phyloP scores from a whole-genome alignment of 2,888 invertebrate genomes.

The Salpingus planirostris region DNA sequence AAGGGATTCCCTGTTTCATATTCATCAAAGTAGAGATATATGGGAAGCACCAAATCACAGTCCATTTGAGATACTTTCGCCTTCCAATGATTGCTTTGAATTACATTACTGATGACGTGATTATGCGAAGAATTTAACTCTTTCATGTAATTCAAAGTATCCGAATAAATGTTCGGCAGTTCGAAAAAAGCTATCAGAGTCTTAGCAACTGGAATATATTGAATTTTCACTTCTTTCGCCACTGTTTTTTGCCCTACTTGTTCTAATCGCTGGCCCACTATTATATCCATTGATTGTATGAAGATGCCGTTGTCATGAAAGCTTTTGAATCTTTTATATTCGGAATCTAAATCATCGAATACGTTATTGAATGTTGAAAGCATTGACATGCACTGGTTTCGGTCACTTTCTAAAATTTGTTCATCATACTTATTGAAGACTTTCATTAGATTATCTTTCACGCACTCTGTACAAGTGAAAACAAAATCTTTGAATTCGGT shows the following conservation, averaged over 20 bases:
- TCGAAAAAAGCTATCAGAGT: constrained; percentile 7
- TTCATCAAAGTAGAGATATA: constrained; percentile 15
- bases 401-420: background rate
- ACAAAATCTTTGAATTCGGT: background rate
- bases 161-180: constrained; percentile 3
- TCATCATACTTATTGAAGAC: background rate
- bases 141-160: constrained; percentile 3
- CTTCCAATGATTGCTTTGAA: constrained; percentile 14
- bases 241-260: constrained; percentile 1
- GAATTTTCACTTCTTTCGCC: constrained; percentile 3
- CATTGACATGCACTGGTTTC: background rate
- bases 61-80: constrained; percentile 5
- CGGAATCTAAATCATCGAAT: constrained; percentile 3
- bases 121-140: constrained; percentile 4
- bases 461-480: background rate
- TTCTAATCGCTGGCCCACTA: constrained; percentile 4
- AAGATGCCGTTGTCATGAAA: constrained; percentile 1
- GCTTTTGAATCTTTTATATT: constrained; percentile 5
- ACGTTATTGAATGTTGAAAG: background rate
- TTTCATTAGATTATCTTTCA: background rate
- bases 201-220: constrained; percentile 3
- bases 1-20: constrained; percentile 16
- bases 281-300: constrained; percentile 2
- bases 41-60: constrained; percentile 2
- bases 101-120: constrained; percentile 6